Evolutionary conservation across 2,113 vertebrate genomes (phyloP).

Genomic region (Otolemur garnettii): DNA sequence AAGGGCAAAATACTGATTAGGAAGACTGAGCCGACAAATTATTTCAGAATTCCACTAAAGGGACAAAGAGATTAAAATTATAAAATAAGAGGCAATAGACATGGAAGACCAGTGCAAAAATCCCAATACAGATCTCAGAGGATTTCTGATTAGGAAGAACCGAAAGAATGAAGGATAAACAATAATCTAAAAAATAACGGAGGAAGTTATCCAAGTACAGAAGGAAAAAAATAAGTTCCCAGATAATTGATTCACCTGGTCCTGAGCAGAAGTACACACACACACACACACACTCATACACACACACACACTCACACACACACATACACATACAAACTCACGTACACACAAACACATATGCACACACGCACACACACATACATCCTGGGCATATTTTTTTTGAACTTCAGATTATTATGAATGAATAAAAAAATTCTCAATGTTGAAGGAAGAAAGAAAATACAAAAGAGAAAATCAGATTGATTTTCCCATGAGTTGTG

Average conservation of each 20-base stretch:
- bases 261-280: not conserved
- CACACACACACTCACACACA: not conserved
- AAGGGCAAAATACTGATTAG: slow-evolving; percentile 19
- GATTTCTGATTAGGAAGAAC: not conserved
- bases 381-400: not conserved
- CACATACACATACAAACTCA: not conserved
- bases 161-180: not conserved
- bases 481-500: not conserved
- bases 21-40: not conserved
- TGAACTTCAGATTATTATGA: not conserved
- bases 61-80: slow-evolving; percentile 40
- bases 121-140: not conserved
- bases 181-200: slow-evolving; percentile 41
- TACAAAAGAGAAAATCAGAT: not conserved
- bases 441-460: slow-evolving; percentile 28
- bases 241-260: not conserved
- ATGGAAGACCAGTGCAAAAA: not conserved
- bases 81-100: not conserved
- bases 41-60: not conserved
- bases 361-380: not conserved
- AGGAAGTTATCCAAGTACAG: not conserved
- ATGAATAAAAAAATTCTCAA: not conserved
- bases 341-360: not conserved
- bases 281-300: not conserved
- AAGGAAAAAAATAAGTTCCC: not conserved